Percentiles rank a stretch among this genome's conserved stretches.
Conservation (phyloP, 2,113 vertebrate genomes). For the Anguilla rostrata region DNA sequence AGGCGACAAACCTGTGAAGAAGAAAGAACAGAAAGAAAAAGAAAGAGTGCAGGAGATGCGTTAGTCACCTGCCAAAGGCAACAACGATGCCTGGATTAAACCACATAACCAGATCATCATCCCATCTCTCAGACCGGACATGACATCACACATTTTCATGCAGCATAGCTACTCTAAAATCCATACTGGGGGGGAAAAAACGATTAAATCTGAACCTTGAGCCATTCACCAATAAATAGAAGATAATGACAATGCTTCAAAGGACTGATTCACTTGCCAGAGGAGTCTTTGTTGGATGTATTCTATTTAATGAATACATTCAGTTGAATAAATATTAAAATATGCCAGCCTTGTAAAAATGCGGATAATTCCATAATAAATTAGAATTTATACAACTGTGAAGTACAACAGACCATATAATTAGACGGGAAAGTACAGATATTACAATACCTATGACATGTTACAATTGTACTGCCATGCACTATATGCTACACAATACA, state of each 20-base stretch:
- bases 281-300: background rate
- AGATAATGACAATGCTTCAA: background rate
- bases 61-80: background rate
- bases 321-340: too few relatives aligned
- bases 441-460: too few relatives aligned
- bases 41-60: slow-evolving; percentile 12
- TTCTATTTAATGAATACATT: background rate
- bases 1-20: slow-evolving; percentile 27
- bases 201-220: too few relatives aligned
- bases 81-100: background rate
- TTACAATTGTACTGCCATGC: too few relatives aligned
- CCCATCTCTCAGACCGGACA: background rate
- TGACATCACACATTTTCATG: slow-evolving; percentile 12
- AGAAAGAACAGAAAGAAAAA: too few relatives aligned
- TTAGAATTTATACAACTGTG: too few relatives aligned
- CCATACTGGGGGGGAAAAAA: background rate
- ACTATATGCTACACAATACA: too few relatives aligned
- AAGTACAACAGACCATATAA: too few relatives aligned
- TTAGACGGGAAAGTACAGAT: too few relatives aligned
- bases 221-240: too few relatives aligned
- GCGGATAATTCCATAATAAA: too few relatives aligned
- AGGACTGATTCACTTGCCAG: background rate
- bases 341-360: too few relatives aligned
- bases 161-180: slow-evolving; percentile 3
- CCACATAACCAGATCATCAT: slow-evolving; percentile 2